Conservation (phyloP, 2,797 vertebrate genomes). For the Syncerus caffer region DNA sequence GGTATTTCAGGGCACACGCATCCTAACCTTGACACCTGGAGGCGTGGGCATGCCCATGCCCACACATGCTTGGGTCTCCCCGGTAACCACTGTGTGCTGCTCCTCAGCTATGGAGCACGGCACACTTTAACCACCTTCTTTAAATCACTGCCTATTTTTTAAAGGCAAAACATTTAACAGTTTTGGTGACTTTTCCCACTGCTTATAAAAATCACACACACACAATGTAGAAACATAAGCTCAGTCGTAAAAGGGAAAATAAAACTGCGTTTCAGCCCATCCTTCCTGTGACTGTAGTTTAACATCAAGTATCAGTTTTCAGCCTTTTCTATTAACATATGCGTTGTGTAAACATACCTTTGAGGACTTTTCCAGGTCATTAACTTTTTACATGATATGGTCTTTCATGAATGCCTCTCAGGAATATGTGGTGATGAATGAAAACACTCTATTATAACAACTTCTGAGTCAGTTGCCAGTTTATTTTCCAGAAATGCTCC, state of each 20-base stretch:
- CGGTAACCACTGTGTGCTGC: rapidly evolving
- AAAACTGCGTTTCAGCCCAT: background rate
- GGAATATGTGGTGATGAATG: background rate
- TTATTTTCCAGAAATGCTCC: background rate
- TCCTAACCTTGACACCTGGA: background rate
- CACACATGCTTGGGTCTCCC: rapidly evolving
- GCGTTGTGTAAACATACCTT: background rate
- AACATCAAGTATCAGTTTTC: background rate
- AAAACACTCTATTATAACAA: background rate
- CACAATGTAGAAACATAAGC: background rate
- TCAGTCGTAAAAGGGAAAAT: background rate
- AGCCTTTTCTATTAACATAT: background rate
- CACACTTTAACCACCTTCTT: background rate
- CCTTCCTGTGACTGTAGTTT: background rate
- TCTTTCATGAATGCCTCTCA: rapidly evolving
- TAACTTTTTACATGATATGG: background rate
- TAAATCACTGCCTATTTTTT: background rate
- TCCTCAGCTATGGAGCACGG: rapidly evolving
- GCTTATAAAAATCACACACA: background rate
- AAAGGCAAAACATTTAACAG: background rate
- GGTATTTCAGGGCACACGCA: background rate
- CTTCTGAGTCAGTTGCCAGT: background rate
- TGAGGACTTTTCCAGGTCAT: background rate
- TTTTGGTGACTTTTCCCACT: background rate
- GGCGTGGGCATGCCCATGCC: rapidly evolving